Percentiles rank a stretch among this genome's conserved stretches.
Evolutionary conservation across 2,888 invertebrate species (phyloP).

Genomic region (Xestia sexstrigata): DNA sequence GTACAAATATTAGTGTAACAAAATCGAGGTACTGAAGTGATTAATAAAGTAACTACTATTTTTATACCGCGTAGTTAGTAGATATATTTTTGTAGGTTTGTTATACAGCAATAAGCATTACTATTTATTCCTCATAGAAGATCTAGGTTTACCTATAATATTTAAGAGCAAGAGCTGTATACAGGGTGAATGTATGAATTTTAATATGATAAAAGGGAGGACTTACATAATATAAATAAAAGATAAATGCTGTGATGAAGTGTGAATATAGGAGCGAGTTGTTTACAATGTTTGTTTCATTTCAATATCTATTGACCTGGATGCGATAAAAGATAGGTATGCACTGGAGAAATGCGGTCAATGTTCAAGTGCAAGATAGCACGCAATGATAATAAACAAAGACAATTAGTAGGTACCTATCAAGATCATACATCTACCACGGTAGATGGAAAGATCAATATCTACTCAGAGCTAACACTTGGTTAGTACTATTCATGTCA

Average conservation of each 20-base stretch:
- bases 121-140: conserved; percentile 64
- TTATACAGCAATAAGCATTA: conserved; percentile 51
- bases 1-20: conserved; percentile 67
- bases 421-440: neutral
- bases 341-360: conserved; percentile 28
- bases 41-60: conserved; percentile 59
- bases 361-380: conserved; percentile 44
- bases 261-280: conserved; percentile 77
- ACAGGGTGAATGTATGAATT: conserved; percentile 61
- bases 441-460: conserved; percentile 4
- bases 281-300: conserved; percentile 73
- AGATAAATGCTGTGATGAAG: conserved; percentile 70
- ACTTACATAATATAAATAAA: conserved; percentile 42
- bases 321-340: conserved; percentile 13
- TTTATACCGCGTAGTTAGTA: conserved; percentile 54
- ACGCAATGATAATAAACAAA: neutral
- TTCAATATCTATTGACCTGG: conserved; percentile 46
- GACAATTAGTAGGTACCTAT: neutral
- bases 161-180: conserved; percentile 39
- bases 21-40: conserved; percentile 57
- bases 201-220: conserved; percentile 30
- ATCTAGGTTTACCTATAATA: conserved; percentile 50
- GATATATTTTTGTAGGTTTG: conserved; percentile 49
- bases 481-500: no score
- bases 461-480: neutral